Evolutionary conservation across 2,888 invertebrate genomes (phyloP).

Genomic region (Celastrina argiolus): DNA sequence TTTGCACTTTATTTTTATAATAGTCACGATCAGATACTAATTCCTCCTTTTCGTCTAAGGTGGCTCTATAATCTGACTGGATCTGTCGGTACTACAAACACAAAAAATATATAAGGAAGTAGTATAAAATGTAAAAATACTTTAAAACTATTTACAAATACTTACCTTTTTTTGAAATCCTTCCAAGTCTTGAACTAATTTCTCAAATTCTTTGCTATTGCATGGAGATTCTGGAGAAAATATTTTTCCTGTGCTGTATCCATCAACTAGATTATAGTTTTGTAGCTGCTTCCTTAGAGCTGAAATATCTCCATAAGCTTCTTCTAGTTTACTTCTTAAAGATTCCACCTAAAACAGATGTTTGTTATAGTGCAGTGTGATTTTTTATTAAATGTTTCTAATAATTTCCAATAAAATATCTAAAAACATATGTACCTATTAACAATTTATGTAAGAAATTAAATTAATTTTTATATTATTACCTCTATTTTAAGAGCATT

Average conservation of each 20-base stretch:
- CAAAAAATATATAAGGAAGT: no score
- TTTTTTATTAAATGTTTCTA: no score
- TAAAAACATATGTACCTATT: no score
- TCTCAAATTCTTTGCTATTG: slow-evolving; percentile 76
- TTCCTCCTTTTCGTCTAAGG: slow-evolving; percentile 92
- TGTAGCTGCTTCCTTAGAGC: slow-evolving; percentile 76
- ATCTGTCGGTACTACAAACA: slow-evolving; percentile 83
- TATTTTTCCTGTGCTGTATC: slow-evolving; percentile 38
- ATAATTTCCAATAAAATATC: background rate
- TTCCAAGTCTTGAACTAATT: slow-evolving; percentile 82
- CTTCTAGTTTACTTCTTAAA: slow-evolving; percentile 83
- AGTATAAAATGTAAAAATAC: no score
- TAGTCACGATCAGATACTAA: slow-evolving; percentile 87
- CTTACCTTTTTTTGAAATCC: slow-evolving; percentile 80
- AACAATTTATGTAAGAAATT: background rate
- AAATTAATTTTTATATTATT: slow-evolving; percentile 27
- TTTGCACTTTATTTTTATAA: slow-evolving; percentile 88
- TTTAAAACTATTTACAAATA: background rate
- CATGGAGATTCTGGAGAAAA: slow-evolving; percentile 37
- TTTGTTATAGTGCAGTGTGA: no score
- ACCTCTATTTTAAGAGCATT: slow-evolving; percentile 75
- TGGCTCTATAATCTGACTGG: slow-evolving; percentile 85
- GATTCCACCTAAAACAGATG: slow-evolving; percentile 77
- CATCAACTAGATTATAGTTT: slow-evolving; percentile 43
- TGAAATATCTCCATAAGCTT: slow-evolving; percentile 83